Base-by-base conservation (phyloP, 2,113 vertebrate species). In the Xyrauchen texanus region DNA sequence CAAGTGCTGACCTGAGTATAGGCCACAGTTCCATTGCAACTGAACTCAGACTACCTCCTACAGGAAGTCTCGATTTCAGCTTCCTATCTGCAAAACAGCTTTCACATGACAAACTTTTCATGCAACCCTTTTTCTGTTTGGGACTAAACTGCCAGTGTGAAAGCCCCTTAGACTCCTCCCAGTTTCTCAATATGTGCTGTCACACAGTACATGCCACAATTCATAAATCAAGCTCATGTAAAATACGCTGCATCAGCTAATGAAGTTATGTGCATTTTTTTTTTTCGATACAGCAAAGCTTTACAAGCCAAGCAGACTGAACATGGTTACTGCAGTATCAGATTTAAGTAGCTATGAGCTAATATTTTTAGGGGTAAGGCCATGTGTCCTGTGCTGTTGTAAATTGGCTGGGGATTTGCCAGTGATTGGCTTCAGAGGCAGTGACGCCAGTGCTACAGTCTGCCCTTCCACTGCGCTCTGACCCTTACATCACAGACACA, bases 291-390 rank as follows among this genome's bases (percentile, higher is more conserved):
- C 55, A 49, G 10, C 44, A 62, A 70, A 45, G 79, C 64, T 82
- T 88, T 82, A 85, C 79, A 82, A 83, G 83, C 81, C 79, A 82
- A 83, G 83, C 81, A 52, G 62, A 34, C 69, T 49, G 44, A 74
- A 70, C 69, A 42, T 74, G n/a, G n/a, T 79, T 42, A n/a, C 72
- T 72, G 62, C 8, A 64, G 86, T 85, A 85, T 85, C 83, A 49
- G 71, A 82, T 85, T 83, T 83, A 82, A 82, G 74, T 76, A 80
- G 83, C 80, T 69, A 86, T 84, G 81, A 86, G 71, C 82, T 83
- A 84, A 87, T 85, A 86, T 80, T 85, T 81, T 75, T 86, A 86
- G 65, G 55, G 76, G 66, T 75, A 81, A 77, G 47, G 34, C 44
- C 60, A 16, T 7, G 51, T 65, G 42, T 60, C 67, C 34, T 55